phyloP scores from a whole-genome alignment of 2,888 invertebrate species.

The Amiota minor region DNA sequence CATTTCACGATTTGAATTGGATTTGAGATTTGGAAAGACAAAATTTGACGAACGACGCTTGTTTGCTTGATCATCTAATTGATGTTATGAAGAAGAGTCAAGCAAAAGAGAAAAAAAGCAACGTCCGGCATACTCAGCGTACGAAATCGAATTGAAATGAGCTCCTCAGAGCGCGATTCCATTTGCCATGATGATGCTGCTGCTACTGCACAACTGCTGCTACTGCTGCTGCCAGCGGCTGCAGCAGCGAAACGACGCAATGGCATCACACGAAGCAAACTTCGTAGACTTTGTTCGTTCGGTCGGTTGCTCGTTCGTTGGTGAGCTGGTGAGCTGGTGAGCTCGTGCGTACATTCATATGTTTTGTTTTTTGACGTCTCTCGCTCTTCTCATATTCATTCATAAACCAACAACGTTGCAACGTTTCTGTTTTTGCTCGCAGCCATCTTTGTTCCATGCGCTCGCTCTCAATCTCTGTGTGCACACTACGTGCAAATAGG shows the following conservation, averaged over 20 bases:
- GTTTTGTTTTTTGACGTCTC: background rate
- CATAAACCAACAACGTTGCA: slow-evolving; percentile 32
- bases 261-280: background rate
- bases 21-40: background rate
- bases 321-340: background rate
- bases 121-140: slow-evolving; percentile 64
- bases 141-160: slow-evolving; percentile 56
- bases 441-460: slow-evolving; percentile 28
- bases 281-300: background rate
- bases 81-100: background rate
- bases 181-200: slow-evolving; percentile 46
- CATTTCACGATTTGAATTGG: too few species aligned
- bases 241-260: slow-evolving; percentile 42
- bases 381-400: slow-evolving; percentile 8
- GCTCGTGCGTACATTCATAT: background rate
- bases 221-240: slow-evolving; percentile 37
- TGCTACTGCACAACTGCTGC: background rate
- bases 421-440: slow-evolving; percentile 34
- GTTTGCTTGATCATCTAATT: background rate
- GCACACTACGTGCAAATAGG: background rate
- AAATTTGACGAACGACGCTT: slow-evolving; percentile 7
- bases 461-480: too few species aligned
- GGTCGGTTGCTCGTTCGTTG: slow-evolving; percentile 1
- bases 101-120: background rate
- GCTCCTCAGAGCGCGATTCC: slow-evolving; percentile 51